Base-by-base conservation (phyloP, 2,888 invertebrate genomes). In the Morpho deidamia region DNA sequence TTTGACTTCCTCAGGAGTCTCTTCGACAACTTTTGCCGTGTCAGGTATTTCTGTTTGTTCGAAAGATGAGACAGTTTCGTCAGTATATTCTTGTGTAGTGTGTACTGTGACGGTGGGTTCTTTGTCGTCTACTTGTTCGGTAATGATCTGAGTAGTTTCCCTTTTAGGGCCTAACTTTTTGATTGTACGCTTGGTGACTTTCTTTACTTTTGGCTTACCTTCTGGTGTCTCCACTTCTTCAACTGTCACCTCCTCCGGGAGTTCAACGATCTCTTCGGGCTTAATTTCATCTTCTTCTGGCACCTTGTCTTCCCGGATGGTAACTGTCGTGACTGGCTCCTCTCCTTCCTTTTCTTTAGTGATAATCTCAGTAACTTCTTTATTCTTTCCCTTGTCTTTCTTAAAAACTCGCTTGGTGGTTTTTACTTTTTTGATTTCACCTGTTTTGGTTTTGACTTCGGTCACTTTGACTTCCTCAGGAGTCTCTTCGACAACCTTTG, bases 271-370 rank as follows among this genome's bases (percentile, higher is more conserved):
- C 56, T 61, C 32, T 11, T 68, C 39, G 8, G 65, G 59, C 55
- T 57, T 59, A 65, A 55, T 77, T 63, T 57, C 78, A 62, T 86
- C 82, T 58, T 79, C 61, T 37, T 54, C 46, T 1, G 52, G 58
- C 0, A 8, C 8, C 41, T 7, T 41, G 11, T 41, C 41, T 8
- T 41, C 14, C 1, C 3, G 12, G 7, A 41, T 14, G 9, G 41
- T 41, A 5, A 41, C 41, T 2, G 12, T 41, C 8, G 41, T 41
- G 2, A 41, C 14, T 12, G 41, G 41, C 14, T 41, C 41, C 14
- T 41, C 14, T 8, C 41, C 41, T 8, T 41, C 41, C 4, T 38
- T n/a, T 11, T 38, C 38, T 10, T n/a, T n/a, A n/a, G 38, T 38
- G 7, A 38, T n/a, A 38, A 38, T 38, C 38, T 38, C 38, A 38